A percentile compares a stretch with the other conserved stretches of the same genome.
phyloP scores from a whole-genome alignment of 2,797 vertebrate species.

The Spondyliosoma cantharus region DNA sequence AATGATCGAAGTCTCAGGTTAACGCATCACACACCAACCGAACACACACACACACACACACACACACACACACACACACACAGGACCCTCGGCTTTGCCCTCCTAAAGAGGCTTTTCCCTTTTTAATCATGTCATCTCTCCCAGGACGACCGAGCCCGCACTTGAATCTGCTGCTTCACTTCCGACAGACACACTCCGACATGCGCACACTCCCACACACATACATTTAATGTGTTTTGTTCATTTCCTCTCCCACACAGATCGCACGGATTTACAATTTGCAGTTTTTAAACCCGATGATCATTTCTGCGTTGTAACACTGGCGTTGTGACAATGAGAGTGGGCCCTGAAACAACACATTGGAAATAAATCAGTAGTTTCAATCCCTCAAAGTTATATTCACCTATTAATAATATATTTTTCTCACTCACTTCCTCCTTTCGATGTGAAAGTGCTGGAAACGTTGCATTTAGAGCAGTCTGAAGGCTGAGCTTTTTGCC shows the following conservation, averaged over 20 bases:
- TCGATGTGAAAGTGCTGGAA: not conserved
- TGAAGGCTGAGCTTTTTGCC: too few species aligned
- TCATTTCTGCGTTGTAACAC: not conserved
- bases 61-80: conserved; percentile 15
- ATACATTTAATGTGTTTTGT: conserved; percentile 25
- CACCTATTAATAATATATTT: not conserved
- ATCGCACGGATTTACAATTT: conserved; percentile 23
- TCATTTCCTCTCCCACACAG: conserved; percentile 40
- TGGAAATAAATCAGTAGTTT: conserved; percentile 13
- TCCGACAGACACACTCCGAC: conserved; percentile 17
- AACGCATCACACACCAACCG: not conserved
- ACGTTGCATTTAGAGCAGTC: too few species aligned
- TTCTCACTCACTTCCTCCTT: not conserved
- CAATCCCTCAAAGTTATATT: conserved; percentile 4
- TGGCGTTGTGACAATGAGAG: not conserved
- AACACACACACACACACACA: conserved; percentile 18
- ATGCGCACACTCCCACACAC: conserved; percentile 22
- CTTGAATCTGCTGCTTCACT: conserved; percentile 42
- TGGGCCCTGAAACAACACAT: not conserved
- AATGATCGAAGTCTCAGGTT: conserved; percentile 22
- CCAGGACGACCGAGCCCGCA: conserved; percentile 11
- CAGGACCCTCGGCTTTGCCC: conserved; percentile 2
- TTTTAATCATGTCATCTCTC: conserved; percentile 55
- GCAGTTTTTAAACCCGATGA: conserved; percentile 21
- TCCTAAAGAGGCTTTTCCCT: conserved; percentile 40